Evolutionary conservation across 1,140 invertebrate species (phyloP).

Genomic region (Apis mellifera): DNA sequence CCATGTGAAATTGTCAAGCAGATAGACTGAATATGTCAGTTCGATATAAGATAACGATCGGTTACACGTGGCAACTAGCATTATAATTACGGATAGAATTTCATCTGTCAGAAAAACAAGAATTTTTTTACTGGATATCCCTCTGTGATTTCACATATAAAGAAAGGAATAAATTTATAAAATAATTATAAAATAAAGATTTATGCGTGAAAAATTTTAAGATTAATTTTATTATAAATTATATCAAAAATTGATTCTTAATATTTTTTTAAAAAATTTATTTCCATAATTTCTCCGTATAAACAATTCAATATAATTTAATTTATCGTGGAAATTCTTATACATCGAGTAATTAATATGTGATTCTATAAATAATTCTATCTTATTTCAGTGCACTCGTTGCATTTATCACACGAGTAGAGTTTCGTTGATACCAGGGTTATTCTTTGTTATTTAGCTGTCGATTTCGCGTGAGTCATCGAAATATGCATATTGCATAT

Average conservation of each 20-base stretch:
- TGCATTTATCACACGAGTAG: not conserved
- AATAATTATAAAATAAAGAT: too few species aligned
- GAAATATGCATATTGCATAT: constrained; percentile 28
- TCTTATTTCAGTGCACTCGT: not conserved
- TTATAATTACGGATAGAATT: constrained; percentile 23
- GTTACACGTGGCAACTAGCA: not conserved
- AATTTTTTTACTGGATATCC: constrained; percentile 25
- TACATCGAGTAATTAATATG: not conserved
- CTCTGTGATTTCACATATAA: constrained; percentile 1
- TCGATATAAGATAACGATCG: constrained; percentile 22
- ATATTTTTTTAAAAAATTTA: too few species aligned
- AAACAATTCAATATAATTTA: too few species aligned
- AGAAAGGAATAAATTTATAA: not conserved
- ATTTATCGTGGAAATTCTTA: too few species aligned
- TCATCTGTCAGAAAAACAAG: constrained; percentile 32
- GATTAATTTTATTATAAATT: too few species aligned
- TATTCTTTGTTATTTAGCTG: constrained; percentile 1
- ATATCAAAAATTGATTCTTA: too few species aligned
- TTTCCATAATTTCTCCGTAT: too few species aligned
- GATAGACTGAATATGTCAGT: not conserved
- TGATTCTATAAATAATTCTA: not conserved
- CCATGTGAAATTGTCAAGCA: constrained; percentile 10
- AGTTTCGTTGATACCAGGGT: not conserved
- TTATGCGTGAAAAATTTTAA: too few species aligned
- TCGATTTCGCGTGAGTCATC: constrained; percentile 29